phyloP scores from a whole-genome alignment of 2,113 vertebrate genomes.

The Fregetta grallaria region DNA sequence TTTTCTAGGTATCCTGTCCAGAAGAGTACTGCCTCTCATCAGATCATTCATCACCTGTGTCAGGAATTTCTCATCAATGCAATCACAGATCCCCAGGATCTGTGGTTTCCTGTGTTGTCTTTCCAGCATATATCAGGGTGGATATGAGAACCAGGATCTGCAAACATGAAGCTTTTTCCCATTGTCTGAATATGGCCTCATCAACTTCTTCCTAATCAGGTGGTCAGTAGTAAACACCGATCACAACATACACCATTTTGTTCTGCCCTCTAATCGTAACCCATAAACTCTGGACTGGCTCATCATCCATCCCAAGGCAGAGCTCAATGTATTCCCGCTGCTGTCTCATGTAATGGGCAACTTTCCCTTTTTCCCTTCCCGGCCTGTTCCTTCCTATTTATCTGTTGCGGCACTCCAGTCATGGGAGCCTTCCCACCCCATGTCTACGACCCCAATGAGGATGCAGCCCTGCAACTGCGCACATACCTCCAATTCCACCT shows the following conservation, averaged over 20 bases:
- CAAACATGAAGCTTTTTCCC: neutral
- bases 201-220: neutral
- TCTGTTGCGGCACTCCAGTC: neutral
- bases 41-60: neutral
- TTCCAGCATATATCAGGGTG: neutral
- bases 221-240: neutral
- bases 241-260: neutral
- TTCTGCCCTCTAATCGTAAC: neutral
- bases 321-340: neutral
- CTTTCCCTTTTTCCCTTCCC: neutral
- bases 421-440: neutral
- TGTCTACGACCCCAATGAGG: neutral
- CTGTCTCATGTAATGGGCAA: neutral
- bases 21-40: neutral
- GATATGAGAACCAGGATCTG: neutral
- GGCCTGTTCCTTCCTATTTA: neutral
- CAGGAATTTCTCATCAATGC: neutral
- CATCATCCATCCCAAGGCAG: neutral
- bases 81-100: neutral
- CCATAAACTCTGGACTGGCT: neutral
- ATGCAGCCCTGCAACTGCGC: neutral
- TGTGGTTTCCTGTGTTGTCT: neutral
- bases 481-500: neutral
- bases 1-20: neutral
- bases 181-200: neutral